Percentiles rank a stretch among this genome's conserved stretches.
Evolutionary conservation across 2,113 vertebrate species (phyloP).

Genomic region (Microcebus jonahi): DNA sequence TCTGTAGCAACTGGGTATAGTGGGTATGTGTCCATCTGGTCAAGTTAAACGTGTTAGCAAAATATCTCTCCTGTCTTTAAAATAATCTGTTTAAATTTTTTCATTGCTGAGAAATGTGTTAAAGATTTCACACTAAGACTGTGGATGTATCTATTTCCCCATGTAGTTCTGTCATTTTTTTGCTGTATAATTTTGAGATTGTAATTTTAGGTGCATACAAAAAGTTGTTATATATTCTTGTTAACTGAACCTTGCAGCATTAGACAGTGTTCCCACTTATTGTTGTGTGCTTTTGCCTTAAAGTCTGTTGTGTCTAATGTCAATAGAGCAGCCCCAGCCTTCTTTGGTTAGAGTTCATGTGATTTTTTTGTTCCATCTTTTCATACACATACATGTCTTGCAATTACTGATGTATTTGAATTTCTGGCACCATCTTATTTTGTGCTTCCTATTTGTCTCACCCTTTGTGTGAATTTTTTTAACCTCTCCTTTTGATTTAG

Average conservation of each 20-base stretch:
- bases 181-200: neutral
- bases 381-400: neutral
- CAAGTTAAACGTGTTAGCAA: neutral
- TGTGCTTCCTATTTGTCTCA: neutral
- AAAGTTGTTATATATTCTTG: neutral
- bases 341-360: neutral
- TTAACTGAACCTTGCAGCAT: neutral
- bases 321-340: neutral
- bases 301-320: slow-evolving; percentile 8
- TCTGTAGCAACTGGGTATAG: neutral
- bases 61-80: neutral
- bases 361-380: neutral
- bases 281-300: neutral
- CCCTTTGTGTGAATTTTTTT: neutral
- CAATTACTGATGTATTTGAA: neutral
- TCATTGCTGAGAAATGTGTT: neutral
- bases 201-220: neutral
- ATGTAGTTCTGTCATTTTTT: neutral
- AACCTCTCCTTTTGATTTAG: neutral
- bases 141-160: neutral
- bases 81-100: neutral
- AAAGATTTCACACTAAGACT: neutral
- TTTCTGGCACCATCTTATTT: neutral
- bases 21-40: neutral
- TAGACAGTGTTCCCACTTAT: neutral